phyloP scores from a whole-genome alignment of 2,797 vertebrate species.

The Lagorchestes hirsutus region DNA sequence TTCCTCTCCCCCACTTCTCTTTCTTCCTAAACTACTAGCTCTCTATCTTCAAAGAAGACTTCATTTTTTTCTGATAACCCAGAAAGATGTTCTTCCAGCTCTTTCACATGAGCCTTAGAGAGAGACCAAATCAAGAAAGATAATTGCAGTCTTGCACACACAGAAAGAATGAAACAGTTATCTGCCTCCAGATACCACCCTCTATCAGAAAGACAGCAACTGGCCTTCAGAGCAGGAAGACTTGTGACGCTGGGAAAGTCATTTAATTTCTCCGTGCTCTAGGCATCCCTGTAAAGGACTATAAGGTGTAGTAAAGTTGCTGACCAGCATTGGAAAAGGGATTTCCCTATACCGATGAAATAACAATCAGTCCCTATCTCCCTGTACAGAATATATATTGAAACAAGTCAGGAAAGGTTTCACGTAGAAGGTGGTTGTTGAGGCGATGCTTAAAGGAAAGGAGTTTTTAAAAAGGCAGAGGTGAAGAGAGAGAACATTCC shows the following conservation, averaged over 20 bases:
- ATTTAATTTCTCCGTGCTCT: background rate
- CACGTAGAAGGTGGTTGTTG: background rate
- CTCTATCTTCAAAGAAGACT: background rate
- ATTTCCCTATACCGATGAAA: background rate
- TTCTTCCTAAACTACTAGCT: background rate
- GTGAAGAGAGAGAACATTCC: background rate
- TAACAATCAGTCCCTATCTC: background rate
- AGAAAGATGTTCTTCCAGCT: background rate
- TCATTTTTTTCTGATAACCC: background rate
- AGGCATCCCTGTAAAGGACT: background rate
- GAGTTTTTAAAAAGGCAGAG: background rate
- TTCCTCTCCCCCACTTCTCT: background rate
- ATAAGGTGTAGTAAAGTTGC: background rate
- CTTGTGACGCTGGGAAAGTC: background rate
- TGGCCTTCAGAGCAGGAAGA: background rate
- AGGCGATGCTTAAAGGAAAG: background rate
- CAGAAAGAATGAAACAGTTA: background rate
- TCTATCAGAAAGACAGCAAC: background rate
- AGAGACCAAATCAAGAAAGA: background rate
- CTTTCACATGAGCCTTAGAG: background rate
- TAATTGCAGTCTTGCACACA: background rate
- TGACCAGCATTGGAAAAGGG: background rate
- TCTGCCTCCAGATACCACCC: background rate
- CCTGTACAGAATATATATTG: background rate
- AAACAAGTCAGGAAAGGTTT: background rate